phyloP scores from a whole-genome alignment of 2,888 invertebrate species.

The Cephus pulcher region DNA sequence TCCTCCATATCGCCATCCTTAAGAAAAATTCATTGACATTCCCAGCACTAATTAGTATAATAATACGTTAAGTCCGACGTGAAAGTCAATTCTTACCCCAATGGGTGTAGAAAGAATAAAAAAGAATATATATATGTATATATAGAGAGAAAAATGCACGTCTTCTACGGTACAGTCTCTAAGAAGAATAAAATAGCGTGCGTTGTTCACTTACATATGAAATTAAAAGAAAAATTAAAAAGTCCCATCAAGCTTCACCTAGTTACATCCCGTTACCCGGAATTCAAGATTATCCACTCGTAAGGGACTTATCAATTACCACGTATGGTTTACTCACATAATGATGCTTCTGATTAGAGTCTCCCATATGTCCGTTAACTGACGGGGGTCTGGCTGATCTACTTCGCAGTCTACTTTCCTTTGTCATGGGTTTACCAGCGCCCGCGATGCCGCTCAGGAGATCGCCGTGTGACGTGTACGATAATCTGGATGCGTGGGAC shows the following conservation, averaged over 20 bases:
- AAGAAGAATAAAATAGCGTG: too few relatives aligned
- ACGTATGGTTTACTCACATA: conserved; percentile 71
- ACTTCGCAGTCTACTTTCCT: conserved; percentile 84
- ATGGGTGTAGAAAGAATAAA: too few relatives aligned
- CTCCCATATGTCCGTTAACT: conserved; percentile 70
- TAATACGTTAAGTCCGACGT: neutral
- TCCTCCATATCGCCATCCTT: conserved; percentile 87
- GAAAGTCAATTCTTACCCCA: neutral
- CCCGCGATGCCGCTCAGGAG: conserved; percentile 79
- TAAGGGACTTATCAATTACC: neutral
- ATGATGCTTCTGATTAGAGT: conserved; percentile 75
- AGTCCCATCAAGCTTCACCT: too few relatives aligned
- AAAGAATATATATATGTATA: too few relatives aligned
- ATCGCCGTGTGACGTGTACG: conserved; percentile 95
- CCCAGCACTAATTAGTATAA: too few relatives aligned
- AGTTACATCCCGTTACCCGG: too few relatives aligned
- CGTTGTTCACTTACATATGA: too few relatives aligned
- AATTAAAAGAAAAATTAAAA: too few relatives aligned
- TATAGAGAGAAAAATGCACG: too few relatives aligned
- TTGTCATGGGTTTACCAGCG: conserved; percentile 78
- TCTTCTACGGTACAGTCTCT: too few relatives aligned
- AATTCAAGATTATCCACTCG: too few relatives aligned
- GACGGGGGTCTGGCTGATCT: conserved; percentile 76
- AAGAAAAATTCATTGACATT: conserved; percentile 31
- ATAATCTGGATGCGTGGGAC: conserved; percentile 92